Percentiles rank a stretch among this genome's conserved stretches.
Evolutionary conservation across 2,797 vertebrate genomes (phyloP).

Genomic region (Melanotaenia maccullochi): DNA sequence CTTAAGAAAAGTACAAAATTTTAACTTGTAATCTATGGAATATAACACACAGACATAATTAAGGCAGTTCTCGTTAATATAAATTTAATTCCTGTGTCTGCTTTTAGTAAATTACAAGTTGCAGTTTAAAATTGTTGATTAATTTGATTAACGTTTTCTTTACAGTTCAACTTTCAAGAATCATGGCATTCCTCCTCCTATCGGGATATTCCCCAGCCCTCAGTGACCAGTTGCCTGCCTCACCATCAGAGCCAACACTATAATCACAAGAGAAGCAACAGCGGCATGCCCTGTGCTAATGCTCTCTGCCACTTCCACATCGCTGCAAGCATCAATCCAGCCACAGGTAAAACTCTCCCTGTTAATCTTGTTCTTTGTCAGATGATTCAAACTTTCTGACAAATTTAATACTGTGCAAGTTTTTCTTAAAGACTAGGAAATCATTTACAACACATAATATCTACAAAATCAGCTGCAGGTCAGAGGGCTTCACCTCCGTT

Average conservation of each 20-base stretch:
- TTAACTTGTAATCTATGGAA: background rate
- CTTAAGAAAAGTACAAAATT: background rate
- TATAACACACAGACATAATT: background rate
- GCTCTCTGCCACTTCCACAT: conserved; percentile 99
- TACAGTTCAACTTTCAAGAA: conserved; percentile 87
- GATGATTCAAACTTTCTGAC: background rate
- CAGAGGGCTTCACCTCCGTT: conserved; percentile 23
- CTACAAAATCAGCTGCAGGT: conserved; percentile 25
- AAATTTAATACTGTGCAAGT: conserved; percentile 1
- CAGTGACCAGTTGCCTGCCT: conserved; percentile 87
- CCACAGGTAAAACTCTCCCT: conserved; percentile 86
- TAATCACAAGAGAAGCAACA: conserved; percentile 83
- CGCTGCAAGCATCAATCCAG: conserved; percentile 98
- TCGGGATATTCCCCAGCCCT: conserved; percentile 83
- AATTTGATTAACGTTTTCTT: conserved; percentile 5
- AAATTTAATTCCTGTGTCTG: background rate
- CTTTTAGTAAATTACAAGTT: background rate
- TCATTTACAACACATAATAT: background rate
- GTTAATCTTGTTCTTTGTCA: background rate
- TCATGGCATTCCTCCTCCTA: conserved; percentile 77
- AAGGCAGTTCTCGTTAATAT: background rate
- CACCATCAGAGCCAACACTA: conserved; percentile 90
- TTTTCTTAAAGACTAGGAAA: background rate
- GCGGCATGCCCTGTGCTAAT: conserved; percentile 85
- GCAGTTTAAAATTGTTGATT: background rate